Base-by-base conservation (phyloP, 2,797 vertebrate species). In the Leucoraja ocellata region DNA sequence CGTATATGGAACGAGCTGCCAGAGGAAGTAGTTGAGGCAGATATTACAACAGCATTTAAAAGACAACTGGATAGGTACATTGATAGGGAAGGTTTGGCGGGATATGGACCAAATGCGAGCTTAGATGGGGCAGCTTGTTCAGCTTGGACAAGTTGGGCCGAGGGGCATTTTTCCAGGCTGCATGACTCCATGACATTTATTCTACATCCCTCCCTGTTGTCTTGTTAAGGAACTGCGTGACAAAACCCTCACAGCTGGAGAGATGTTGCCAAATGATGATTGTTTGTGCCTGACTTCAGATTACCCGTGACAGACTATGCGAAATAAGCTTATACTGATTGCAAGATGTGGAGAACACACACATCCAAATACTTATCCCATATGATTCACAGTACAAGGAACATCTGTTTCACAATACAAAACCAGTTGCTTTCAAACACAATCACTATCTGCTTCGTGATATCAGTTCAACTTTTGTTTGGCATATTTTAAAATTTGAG, bases 241-340 rank as follows among this genome's bases (percentile, higher is more conserved):
- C 90, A 54, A 76, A 92, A 54, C 39, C 73, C 71, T 54, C 71
- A 74, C 71, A 76, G 90, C 71, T 92, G 90, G 71, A 92, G 73
- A 71, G 90, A 92, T 74, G 16, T 76, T 92, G 71, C 90, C 90
- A 74, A 92, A 92, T 76, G 88, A 73, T 91, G 39, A 92, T 92
- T 92, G 73, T 92, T 92, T 92, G 90, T 92, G 90, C 7, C 71
- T 92, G 90, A 76, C 39, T 92, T 92, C 90, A 92, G 90, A 92
- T 92, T 92, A 92, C 23, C 90, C 90, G 13, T 92, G 90, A 92
- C 90, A 92, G 46, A 36, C 71, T 58, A 14, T 76, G 71, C 68
- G 76, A 92, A 74, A 92, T 71, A 76, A 76, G 90, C 71, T 92
- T 92, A 92, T 23, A 28, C 71, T 74, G 90, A 92, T 92, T 92